Percentiles rank a stretch among this genome's conserved stretches.
phyloP scores from a whole-genome alignment of 2,797 vertebrate genomes.

The Pelodytes ibericus region DNA sequence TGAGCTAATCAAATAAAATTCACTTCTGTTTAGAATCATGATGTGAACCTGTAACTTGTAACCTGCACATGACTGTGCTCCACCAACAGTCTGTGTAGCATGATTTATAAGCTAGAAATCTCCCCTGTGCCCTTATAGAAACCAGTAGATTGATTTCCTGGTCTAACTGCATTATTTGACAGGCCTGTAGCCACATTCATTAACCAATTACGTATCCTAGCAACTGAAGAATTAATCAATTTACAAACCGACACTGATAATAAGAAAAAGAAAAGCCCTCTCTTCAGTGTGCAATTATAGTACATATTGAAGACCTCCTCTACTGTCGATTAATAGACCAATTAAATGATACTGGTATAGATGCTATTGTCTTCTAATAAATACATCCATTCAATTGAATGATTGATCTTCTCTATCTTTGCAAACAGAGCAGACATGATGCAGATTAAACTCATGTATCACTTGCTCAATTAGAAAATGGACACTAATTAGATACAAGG shows the following conservation, averaged over 20 bases:
- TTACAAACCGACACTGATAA: constrained; percentile 32
- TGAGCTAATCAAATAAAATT: constrained; percentile 1
- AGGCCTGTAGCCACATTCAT: constrained; percentile 26
- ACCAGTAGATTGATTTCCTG: constrained; percentile 30
- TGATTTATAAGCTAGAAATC: constrained; percentile 8
- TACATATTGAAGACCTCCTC: neutral
- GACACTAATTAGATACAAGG: too few species aligned
- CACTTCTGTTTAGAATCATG: neutral
- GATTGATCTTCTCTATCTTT: neutral
- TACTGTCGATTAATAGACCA: constrained; percentile 4
- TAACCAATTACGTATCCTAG: constrained; percentile 46
- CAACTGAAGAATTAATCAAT: constrained; percentile 48
- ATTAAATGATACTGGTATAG: neutral
- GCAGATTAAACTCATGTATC: neutral
- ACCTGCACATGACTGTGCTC: neutral
- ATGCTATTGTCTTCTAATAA: neutral
- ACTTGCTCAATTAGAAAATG: neutral
- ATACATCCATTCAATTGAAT: neutral
- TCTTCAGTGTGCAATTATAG: constrained; percentile 12
- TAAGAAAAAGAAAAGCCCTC: constrained; percentile 20
- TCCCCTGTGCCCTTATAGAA: constrained; percentile 16
- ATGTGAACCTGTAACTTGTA: neutral
- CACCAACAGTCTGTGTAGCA: neutral
- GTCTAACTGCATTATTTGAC: constrained; percentile 5
- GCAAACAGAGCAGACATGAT: neutral